Base-by-base conservation (phyloP, 2,888 invertebrate genomes). In the Drosophila merina region DNA sequence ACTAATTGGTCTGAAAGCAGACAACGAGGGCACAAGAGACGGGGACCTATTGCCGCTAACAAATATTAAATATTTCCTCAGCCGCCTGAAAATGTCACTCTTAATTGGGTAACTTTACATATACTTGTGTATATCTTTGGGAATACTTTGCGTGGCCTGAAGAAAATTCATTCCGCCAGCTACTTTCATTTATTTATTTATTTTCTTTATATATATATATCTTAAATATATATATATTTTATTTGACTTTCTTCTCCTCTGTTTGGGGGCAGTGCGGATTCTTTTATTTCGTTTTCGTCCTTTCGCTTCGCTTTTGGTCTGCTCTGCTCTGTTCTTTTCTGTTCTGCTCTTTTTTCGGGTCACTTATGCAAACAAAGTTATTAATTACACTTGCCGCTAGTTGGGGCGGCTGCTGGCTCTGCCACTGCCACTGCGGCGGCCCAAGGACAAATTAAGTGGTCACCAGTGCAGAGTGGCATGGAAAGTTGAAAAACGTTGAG, bases 361-460 rank as follows among this genome's bases (percentile, higher is more conserved):
- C 72, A 72, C 75, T 75, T 75, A 75, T 75, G 75, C 72, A 72
- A 72, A 72, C 72, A 72, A 73, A 77, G 72, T 76, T 76, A 76
- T 78, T 73, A 72, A 74, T 66, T 74, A 66, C 72, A 69, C 64
- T 78, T 77, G 63, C 57, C 38, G 72, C 63, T 75, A 76, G 76
- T 76, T 73, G 55, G 62, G 58, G 57, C 68, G 60, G 63, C 59
- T 60, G 58, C 51, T 67, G 58, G 47, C 45, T 57, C 48, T 52
- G 40, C 44, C 47, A 28, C 48, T 52, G 40, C 44, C 47, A 28
- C 33, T 42, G 68, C 49, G 55, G 52, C 51, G 56, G 71, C 66
- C 74, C 74, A 75, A 75, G 75, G 75, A 75, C 75, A 75, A 75
- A 75, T 75, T 72, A 71, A 75, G 63, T 75, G 75, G 75, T 72